Percentiles rank a stretch among this genome's conserved stretches.
Conservation (phyloP, 2,888 invertebrate genomes). For the Spilosoma lubricipeda region DNA sequence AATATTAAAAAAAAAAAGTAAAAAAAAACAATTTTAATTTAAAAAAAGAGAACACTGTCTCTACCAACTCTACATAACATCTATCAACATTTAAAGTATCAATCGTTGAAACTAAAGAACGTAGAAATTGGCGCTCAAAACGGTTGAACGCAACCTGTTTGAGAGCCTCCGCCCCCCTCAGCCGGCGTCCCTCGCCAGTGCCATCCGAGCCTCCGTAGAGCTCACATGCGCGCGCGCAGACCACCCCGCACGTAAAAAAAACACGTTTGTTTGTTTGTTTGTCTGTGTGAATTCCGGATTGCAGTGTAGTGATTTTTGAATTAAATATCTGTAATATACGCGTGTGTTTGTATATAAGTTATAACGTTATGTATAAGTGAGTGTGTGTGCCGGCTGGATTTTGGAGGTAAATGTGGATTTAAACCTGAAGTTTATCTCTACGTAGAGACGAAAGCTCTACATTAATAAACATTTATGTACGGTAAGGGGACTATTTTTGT, state of each 20-base stretch:
- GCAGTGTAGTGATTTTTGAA: conserved; percentile 74
- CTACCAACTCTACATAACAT: conserved; percentile 45
- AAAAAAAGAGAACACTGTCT: not conserved
- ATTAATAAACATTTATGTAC: not conserved
- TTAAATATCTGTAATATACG: conserved; percentile 32
- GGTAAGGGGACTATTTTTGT: not conserved
- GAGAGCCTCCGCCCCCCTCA: conserved; percentile 57
- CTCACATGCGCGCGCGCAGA: conserved; percentile 64
- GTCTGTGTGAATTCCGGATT: conserved; percentile 71
- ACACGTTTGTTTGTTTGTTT: conserved; percentile 53
- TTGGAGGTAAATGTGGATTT: conserved; percentile 72
- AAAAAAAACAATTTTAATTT: not conserved
- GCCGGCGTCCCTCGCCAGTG: conserved; percentile 62
- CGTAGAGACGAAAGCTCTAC: conserved; percentile 9
- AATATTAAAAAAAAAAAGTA: no score
- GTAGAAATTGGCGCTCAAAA: conserved; percentile 79
- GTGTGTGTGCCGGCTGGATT: conserved; percentile 75
- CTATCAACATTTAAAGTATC: conserved; percentile 77
- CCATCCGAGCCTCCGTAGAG: conserved; percentile 70
- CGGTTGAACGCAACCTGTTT: conserved; percentile 82
- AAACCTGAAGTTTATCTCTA: conserved; percentile 3
- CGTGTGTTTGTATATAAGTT: conserved; percentile 46
- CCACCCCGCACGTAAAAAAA: conserved; percentile 50
- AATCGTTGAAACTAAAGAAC: conserved; percentile 66
- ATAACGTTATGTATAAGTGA: conserved; percentile 69